Conservation (phyloP, 2,797 vertebrate species). For the Bryconaethiops microstoma region DNA sequence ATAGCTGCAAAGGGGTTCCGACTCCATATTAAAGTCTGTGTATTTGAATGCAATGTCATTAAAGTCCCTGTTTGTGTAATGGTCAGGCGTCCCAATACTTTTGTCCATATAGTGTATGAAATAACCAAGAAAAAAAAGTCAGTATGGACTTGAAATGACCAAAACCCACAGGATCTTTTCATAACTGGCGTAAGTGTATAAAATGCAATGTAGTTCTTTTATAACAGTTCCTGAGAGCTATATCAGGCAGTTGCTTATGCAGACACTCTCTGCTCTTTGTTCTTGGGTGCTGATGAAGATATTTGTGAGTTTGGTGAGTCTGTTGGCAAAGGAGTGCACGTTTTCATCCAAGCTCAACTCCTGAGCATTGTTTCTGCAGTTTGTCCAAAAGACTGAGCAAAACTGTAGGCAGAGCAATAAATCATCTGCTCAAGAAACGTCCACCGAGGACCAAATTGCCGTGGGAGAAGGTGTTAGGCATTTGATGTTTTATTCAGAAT, state of each 20-base stretch:
- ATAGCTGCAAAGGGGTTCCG: no score
- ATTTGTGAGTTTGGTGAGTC: conserved; percentile 11
- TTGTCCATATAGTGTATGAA: no score
- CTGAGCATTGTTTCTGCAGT: conserved; percentile 38
- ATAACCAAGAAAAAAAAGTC: no score
- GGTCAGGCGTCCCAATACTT: no score
- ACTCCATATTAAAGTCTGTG: no score
- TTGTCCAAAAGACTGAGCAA: conserved; percentile 37
- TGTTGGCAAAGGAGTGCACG: conserved; percentile 15
- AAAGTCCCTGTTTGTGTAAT: no score
- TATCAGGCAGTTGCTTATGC: conserved; percentile 6
- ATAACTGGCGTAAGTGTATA: neutral
- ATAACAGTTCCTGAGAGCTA: neutral
- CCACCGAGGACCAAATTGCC: conserved; percentile 15
- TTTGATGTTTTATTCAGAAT: conserved; percentile 53
- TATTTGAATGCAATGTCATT: no score
- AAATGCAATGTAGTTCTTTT: neutral
- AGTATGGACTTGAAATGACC: no score
- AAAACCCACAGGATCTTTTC: neutral
- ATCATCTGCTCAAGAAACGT: conserved; percentile 39
- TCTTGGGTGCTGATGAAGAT: conserved; percentile 14
- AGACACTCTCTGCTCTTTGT: neutral
- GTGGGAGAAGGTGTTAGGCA: conserved; percentile 41
- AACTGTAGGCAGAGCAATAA: conserved; percentile 45
- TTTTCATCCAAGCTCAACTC: conserved; percentile 7